phyloP scores from a whole-genome alignment of 2,113 vertebrate genomes.

The Crotalus viridis region DNA sequence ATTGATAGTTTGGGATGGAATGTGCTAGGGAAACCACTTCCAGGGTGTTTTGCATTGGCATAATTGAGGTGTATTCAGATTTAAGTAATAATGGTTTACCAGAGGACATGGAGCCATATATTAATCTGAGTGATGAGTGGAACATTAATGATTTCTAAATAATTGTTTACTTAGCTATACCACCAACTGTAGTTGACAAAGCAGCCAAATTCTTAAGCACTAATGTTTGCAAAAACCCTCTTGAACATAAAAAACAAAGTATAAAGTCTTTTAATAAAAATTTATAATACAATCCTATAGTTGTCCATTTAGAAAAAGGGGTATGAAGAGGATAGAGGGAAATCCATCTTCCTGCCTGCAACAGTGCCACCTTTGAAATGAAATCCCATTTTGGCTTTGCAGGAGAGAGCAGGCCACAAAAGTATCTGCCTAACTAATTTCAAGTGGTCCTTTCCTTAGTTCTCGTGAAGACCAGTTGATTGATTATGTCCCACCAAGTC shows the following conservation, averaged over 20 bases:
- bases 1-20: neutral
- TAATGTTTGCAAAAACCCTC: neutral
- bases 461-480: neutral
- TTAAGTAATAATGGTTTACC: neutral
- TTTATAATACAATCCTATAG: neutral
- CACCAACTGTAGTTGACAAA: neutral
- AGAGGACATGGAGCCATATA: neutral
- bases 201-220: neutral
- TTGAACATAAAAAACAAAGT: neutral
- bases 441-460: neutral
- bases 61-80: neutral
- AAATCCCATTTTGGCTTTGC: neutral
- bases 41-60: neutral
- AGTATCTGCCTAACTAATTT: neutral
- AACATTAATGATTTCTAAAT: neutral
- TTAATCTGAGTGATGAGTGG: neutral
- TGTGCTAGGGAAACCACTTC: neutral
- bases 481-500: neutral
- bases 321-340: neutral
- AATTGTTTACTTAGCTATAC: neutral
- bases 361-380: neutral
- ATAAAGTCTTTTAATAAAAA: neutral
- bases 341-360: neutral
- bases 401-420: neutral
- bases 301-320: neutral